A percentile compares a stretch with the other conserved stretches of the same genome.
Evolutionary conservation across 2,797 vertebrate genomes (phyloP).

Genomic region (Eleutherodactylus coqui): DNA sequence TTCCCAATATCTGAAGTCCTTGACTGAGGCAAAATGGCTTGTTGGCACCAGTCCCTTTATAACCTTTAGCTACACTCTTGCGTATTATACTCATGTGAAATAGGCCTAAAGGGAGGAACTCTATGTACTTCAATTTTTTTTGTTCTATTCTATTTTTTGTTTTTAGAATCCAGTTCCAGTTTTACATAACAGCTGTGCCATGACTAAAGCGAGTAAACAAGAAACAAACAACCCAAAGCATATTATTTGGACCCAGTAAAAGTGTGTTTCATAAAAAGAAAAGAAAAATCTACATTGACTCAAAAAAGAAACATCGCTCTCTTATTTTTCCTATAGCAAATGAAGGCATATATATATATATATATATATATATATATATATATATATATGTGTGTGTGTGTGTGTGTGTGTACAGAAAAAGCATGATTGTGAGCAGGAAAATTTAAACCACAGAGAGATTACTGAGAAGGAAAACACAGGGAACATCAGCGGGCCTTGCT

Average conservation of each 20-base stretch:
- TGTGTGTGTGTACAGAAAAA: neutral
- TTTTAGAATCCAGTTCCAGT: neutral
- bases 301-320: neutral
- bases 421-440: conserved; percentile 5
- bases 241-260: neutral
- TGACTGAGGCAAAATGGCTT: too few species aligned
- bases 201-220: neutral
- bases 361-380: too few species aligned
- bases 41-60: too few species aligned
- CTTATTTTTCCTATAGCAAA: neutral
- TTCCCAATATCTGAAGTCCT: too few species aligned
- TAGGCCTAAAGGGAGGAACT: neutral
- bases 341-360: neutral
- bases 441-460: conserved; percentile 29
- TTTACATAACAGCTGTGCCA: neutral
- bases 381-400: too few species aligned
- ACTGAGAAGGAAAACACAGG: conserved; percentile 19
- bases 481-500: neutral
- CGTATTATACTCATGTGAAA: too few species aligned
- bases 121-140: neutral
- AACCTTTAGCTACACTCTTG: too few species aligned
- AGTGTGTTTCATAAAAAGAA: too few species aligned
- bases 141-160: too few species aligned
- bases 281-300: neutral
- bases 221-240: neutral